A percentile compares a stretch with the other conserved stretches of the same genome.
These are phyloP conservation scores for Helicoverpa armigera DNA, from an alignment of 1,140 invertebrate species.

Conservation along the genomic window DNA sequence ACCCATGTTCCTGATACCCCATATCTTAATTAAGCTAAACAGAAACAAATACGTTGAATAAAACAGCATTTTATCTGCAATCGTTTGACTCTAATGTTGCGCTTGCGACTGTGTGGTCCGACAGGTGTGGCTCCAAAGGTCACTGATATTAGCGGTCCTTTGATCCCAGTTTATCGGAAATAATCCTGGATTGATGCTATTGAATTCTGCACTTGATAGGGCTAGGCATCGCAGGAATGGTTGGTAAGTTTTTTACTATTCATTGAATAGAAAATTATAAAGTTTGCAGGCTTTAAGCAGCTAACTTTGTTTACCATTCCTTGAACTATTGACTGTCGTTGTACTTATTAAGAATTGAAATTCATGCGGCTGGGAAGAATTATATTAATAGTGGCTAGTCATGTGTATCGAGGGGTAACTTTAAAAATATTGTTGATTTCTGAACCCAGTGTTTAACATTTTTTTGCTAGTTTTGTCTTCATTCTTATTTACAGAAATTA, in stretches of 20 bases:
- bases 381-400: too few relatives aligned
- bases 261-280: conserved; percentile 8
- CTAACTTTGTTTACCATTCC: too few relatives aligned
- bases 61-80: conserved; percentile 36
- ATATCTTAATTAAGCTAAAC: conserved; percentile 37
- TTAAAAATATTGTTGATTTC: too few relatives aligned
- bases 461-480: too few relatives aligned
- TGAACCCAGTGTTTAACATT: too few relatives aligned
- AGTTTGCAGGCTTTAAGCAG: background rate
- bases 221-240: background rate
- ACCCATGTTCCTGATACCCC: background rate
- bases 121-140: conserved; percentile 48
- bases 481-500: too few relatives aligned
- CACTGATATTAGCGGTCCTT: conserved; percentile 54
- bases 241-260: background rate
- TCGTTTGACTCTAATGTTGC: conserved; percentile 41
- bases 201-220: conserved; percentile 20
- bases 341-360: too few relatives aligned
- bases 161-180: conserved; percentile 44
- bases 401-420: too few relatives aligned
- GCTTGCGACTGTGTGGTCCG: conserved; percentile 38
- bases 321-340: too few relatives aligned
- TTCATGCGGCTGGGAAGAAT: too few relatives aligned
- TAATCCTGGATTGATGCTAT: conserved; percentile 19
- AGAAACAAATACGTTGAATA: conserved; percentile 21